Base-by-base conservation (phyloP, 2,888 invertebrate species). In the Parasteatoda lunata region DNA sequence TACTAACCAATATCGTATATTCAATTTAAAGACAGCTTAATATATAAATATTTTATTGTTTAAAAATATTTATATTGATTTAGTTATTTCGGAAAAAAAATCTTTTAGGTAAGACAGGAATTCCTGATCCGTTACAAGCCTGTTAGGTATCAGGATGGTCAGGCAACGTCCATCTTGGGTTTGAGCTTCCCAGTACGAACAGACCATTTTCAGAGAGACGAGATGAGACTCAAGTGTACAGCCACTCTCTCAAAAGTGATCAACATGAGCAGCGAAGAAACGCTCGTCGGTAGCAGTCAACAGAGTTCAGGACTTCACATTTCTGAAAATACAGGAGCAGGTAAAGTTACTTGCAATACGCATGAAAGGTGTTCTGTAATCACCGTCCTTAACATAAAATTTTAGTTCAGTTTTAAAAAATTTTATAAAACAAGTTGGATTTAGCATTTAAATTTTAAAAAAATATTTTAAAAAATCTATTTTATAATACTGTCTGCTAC, bases 251-350 rank as follows among this genome's bases (percentile, higher is more conserved):
- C 88, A 48, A 89, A 89, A 64, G 89, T 89, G 9, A 88, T 89
- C 81, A 89, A 89, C 81, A 89, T 87, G 80, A 89, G 88, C 84
- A 89, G 89, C 64, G 86, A 89, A 73, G 89, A 89, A 69, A 89
- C 89, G 3, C 81, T 89, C 5, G 73, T 89, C 5, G 89, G 89
- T 6, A 77, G 82, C 70, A 84, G 84, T 68, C 89, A 89, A 59
- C 89, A 89, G 48, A 88, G 84, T 52, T 89, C 89, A 5, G 89
- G 89, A 49, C 81, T 89, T 4, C 89, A 89, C 66, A 83, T 89
- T 51, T 88, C 84, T 3, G 89, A 89, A 69, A 88, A 88, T 66
- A 86, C 88, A 9, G 84, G 85, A 8, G 84, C 85, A 75, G 85
- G 88, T 88, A 65, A 47, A 48, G 30, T 1, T 30, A 30, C 30